A percentile compares a stretch with the other conserved stretches of the same genome.
phyloP scores from a whole-genome alignment of 53 echinoderm and acorn worm species.

The Glandiceps talaboti region DNA sequence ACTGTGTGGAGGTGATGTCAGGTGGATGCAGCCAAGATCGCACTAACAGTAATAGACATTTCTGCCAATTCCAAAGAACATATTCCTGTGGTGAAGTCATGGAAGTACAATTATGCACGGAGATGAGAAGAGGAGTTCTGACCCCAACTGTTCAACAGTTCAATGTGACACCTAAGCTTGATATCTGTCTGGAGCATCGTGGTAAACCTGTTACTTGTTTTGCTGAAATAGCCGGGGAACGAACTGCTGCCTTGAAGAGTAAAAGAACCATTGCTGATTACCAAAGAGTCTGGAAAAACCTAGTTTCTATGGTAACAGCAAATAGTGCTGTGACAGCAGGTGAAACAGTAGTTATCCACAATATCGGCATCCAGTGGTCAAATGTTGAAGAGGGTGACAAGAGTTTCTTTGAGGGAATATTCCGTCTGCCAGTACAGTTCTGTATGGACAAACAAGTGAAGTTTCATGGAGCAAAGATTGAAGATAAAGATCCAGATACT shows the following conservation, averaged over 20 bases:
- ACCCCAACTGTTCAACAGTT: slow-evolving; percentile 54
- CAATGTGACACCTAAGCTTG: slow-evolving; percentile 58
- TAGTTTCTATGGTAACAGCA: slow-evolving; percentile 57
- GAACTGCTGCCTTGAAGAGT: not conserved
- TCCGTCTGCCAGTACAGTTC: slow-evolving; percentile 14
- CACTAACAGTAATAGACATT: slow-evolving; percentile 1
- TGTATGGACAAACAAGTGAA: slow-evolving; percentile 14
- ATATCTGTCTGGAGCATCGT: slow-evolving; percentile 67
- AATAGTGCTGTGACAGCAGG: slow-evolving; percentile 43
- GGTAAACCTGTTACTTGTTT: slow-evolving; percentile 47
- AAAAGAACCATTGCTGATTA: slow-evolving; percentile 13
- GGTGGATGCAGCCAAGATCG: not conserved
- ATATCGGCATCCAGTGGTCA: slow-evolving; percentile 37
- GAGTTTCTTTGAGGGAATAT: slow-evolving; percentile 8
- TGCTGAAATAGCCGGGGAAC: slow-evolving; percentile 6
- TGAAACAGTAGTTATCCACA: slow-evolving; percentile 49
- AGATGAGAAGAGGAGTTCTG: slow-evolving; percentile 34
- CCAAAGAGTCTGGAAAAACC: slow-evolving; percentile 46
- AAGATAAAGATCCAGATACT: not conserved
- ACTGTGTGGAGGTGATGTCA: not conserved
- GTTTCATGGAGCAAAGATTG: not conserved
- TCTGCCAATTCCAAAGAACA: slow-evolving; percentile 36
- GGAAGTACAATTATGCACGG: slow-evolving; percentile 47
- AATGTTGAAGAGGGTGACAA: not conserved
- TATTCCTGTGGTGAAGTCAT: slow-evolving; percentile 45